Conservation (phyloP, 2,888 invertebrate genomes). For the Trachelus stipa region DNA sequence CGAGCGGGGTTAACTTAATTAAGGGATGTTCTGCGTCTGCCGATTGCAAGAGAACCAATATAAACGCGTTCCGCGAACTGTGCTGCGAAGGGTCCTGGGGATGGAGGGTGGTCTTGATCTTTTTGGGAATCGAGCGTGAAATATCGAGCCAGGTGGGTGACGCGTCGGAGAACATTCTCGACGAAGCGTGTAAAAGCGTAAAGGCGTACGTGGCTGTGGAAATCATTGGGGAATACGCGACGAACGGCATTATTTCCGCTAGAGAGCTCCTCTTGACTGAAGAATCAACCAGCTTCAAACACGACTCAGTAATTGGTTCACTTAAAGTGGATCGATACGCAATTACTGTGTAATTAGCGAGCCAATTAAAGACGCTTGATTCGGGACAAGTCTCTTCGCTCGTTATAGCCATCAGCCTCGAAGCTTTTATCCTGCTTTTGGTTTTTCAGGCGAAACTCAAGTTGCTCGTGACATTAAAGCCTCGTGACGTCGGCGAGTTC, state of each 20-base stretch:
- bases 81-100: too few species aligned
- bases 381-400: slow-evolving; percentile 17
- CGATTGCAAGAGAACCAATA: slow-evolving; percentile 50
- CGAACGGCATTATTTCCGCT: slow-evolving; percentile 3
- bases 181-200: background rate
- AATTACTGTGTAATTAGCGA: slow-evolving; percentile 53
- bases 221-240: background rate
- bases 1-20: slow-evolving; percentile 61
- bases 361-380: slow-evolving; percentile 41
- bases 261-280: slow-evolving; percentile 1
- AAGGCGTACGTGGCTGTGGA: background rate
- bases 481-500: too few species aligned
- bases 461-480: too few species aligned
- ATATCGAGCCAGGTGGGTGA: too few species aligned
- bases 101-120: too few species aligned
- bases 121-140: too few species aligned
- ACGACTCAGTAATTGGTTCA: slow-evolving; percentile 48
- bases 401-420: slow-evolving; percentile 24
- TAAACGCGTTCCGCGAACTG: too few species aligned
- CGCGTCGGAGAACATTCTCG: too few species aligned
- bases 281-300: background rate
- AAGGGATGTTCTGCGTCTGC: slow-evolving; percentile 60
- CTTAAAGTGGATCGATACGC: slow-evolving; percentile 50
- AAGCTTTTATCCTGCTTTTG: slow-evolving; percentile 17
- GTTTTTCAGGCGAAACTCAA: too few species aligned